phyloP scores from a whole-genome alignment of 2,797 vertebrate species.

The Melanogrammus aeglefinus region DNA sequence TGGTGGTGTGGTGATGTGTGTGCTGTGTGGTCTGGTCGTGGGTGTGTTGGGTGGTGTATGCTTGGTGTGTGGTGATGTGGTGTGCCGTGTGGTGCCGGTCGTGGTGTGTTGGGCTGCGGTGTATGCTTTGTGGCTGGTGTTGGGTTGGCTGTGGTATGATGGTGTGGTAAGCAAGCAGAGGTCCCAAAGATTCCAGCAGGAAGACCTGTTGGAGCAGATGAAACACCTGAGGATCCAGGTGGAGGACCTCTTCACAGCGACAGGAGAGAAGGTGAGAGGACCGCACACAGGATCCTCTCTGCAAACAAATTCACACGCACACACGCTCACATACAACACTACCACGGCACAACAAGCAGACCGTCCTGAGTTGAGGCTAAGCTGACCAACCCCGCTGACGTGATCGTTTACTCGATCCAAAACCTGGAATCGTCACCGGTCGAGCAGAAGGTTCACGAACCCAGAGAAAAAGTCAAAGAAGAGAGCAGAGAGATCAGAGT shows the following conservation, averaged over 20 bases:
- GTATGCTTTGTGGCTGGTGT: too few relatives aligned
- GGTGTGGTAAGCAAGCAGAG: neutral
- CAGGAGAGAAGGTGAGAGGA: neutral
- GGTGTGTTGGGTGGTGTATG: too few relatives aligned
- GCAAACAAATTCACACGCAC: conserved; percentile 23
- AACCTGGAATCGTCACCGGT: too few relatives aligned
- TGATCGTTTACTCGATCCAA: neutral
- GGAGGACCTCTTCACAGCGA: neutral
- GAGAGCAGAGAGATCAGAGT: neutral
- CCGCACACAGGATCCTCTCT: neutral
- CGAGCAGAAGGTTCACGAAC: too few relatives aligned
- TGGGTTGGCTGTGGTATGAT: too few relatives aligned
- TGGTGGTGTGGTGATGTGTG: neutral
- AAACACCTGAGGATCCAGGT: neutral
- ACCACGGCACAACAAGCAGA: neutral
- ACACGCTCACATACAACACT: neutral
- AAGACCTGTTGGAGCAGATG: neutral
- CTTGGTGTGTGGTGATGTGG: too few relatives aligned
- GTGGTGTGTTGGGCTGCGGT: too few relatives aligned
- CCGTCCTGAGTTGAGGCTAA: neutral
- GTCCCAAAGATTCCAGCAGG: neutral
- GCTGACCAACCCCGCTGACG: neutral
- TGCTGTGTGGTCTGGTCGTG: too few relatives aligned
- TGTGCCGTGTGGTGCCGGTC: too few relatives aligned
- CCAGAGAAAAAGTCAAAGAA: neutral